A percentile compares a stretch with the other conserved stretches of the same genome.
Evolutionary conservation across 2,113 vertebrate species (phyloP).

Genomic region (Arvicanthis niloticus): DNA sequence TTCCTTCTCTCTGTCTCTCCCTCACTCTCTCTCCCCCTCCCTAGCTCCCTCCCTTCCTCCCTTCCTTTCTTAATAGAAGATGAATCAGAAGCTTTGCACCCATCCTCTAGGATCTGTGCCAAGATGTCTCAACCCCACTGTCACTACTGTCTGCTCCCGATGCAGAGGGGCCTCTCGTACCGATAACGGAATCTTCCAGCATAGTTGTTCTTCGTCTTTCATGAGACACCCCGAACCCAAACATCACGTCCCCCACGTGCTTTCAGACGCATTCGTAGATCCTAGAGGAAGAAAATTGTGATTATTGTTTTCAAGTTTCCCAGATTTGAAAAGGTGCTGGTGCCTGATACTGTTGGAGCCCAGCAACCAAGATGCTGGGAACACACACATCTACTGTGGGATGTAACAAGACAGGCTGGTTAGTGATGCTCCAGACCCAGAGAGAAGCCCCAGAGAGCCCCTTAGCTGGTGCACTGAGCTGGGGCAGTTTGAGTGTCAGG

Average conservation of each 20-base stretch:
- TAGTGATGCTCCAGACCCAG: too few species aligned
- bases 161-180: background rate
- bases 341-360: background rate
- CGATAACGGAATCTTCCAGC: background rate
- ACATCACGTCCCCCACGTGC: background rate
- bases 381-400: background rate
- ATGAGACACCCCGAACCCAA: background rate
- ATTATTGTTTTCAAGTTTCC: background rate
- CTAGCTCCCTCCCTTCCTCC: background rate
- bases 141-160: background rate
- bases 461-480: too few species aligned
- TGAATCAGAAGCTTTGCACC: background rate
- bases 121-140: background rate
- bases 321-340: background rate
- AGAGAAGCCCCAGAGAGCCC: background rate
- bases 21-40: background rate
- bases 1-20: too few species aligned
- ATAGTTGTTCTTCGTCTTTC: rapidly evolving
- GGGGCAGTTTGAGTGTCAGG: too few species aligned
- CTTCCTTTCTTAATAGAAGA: background rate
- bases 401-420: background rate
- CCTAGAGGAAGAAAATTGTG: background rate
- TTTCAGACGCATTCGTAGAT: background rate
- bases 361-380: background rate
- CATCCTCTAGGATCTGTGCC: background rate